These are phyloP conservation scores for Anguilla obscura DNA, from an alignment of 2,797 vertebrate species.

Conservation along the genomic window DNA sequence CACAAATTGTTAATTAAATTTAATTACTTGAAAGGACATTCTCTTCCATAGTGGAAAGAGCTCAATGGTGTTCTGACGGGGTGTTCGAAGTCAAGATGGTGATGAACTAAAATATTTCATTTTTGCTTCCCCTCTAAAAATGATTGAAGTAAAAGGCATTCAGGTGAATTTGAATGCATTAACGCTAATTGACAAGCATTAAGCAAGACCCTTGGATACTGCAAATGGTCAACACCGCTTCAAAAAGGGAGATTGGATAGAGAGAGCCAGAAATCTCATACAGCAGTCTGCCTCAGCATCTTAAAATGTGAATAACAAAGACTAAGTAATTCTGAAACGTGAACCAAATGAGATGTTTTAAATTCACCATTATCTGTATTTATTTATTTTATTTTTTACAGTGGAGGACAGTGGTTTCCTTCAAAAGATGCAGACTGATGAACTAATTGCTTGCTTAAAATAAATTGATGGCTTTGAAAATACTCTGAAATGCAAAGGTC, in stretches of 20 bases:
- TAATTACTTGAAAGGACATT: neutral
- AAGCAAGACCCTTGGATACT: too few species aligned
- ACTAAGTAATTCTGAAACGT: neutral
- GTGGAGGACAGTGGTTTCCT: too few species aligned
- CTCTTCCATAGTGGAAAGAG: neutral
- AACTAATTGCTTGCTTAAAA: slow-evolving; percentile 50
- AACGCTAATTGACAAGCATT: neutral
- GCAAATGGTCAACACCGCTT: too few species aligned
- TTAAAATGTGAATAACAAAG: too few species aligned
- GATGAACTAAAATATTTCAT: too few species aligned
- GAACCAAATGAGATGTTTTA: neutral
- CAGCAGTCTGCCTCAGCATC: too few species aligned
- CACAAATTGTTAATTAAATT: neutral
- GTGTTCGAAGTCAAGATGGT: too few species aligned
- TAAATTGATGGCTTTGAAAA: slow-evolving; percentile 48
- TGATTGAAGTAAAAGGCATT: neutral
- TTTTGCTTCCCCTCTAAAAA: neutral
- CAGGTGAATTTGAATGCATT: neutral
- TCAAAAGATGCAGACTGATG: slow-evolving; percentile 27
- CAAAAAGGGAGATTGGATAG: too few species aligned
- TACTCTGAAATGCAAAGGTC: slow-evolving; percentile 46
- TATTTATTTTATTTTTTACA: neutral
- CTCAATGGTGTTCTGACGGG: neutral
- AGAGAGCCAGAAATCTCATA: too few species aligned
- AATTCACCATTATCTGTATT: too few species aligned